phyloP scores from a whole-genome alignment of 2,888 invertebrate genomes.

The Apotomis capreana region DNA sequence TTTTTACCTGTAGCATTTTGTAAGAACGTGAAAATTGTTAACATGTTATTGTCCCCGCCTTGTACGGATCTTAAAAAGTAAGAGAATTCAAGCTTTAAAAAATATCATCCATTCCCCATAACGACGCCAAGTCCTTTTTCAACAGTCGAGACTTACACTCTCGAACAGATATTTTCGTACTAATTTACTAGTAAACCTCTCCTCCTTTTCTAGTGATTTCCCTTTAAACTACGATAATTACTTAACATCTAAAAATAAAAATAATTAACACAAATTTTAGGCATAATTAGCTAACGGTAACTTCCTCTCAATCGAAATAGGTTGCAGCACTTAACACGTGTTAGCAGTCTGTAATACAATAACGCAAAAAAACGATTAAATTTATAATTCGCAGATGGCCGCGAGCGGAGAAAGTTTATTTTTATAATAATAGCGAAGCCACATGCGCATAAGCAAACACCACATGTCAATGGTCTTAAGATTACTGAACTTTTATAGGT shows the following conservation, averaged over 20 bases:
- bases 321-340: conserved; percentile 67
- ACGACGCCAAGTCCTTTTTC: too few species aligned
- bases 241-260: conserved; percentile 17
- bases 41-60: too few species aligned
- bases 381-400: conserved; percentile 81
- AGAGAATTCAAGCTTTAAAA: too few species aligned
- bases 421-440: conserved; percentile 82
- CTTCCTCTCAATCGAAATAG: conserved; percentile 51
- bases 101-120: too few species aligned
- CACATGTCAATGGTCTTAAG: conserved; percentile 75
- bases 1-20: too few species aligned
- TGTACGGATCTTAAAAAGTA: too few species aligned
- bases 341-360: conserved; percentile 64
- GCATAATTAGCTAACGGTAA: conserved; percentile 43
- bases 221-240: too few species aligned
- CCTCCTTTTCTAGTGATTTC: too few species aligned
- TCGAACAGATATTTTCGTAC: too few species aligned
- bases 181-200: too few species aligned
- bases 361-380: conserved; percentile 68
- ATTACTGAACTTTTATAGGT: conserved; percentile 70
- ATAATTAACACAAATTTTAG: conserved; percentile 17
- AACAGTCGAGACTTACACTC: too few species aligned
- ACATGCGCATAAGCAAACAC: conserved; percentile 73
- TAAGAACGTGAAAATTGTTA: too few species aligned
- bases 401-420: conserved; percentile 81